phyloP scores from a whole-genome alignment of 2,888 invertebrate genomes.

The Drosophila neotestacea region DNA sequence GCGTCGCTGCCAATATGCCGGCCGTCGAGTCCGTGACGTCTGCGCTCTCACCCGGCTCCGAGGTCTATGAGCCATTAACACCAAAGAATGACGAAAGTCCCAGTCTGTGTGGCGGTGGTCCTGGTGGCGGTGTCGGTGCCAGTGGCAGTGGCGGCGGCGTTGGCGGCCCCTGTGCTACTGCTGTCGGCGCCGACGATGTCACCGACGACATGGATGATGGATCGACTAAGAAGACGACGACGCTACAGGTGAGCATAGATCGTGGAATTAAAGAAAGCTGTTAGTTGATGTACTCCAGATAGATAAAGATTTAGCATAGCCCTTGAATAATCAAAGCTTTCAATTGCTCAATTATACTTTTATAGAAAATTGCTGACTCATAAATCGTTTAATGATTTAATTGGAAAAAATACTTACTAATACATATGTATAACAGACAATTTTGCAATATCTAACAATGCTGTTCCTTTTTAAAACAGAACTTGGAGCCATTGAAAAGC shows the following conservation, averaged over 20 bases:
- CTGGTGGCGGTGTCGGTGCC: constrained; percentile 46
- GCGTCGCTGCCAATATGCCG: constrained; percentile 50
- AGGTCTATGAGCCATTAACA: constrained; percentile 77
- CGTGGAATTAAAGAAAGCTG: neutral
- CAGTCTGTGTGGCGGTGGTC: constrained; percentile 65
- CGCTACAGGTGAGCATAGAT: constrained; percentile 67
- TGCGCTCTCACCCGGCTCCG: constrained; percentile 72
- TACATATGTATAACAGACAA: too few relatives aligned
- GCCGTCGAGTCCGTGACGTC: constrained; percentile 53
- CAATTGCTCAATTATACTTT: neutral
- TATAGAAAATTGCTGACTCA: too few relatives aligned
- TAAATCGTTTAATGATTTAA: neutral
- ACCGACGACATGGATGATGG: constrained; percentile 73
- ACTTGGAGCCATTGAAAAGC: constrained; percentile 62
- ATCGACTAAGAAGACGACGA: constrained; percentile 69
- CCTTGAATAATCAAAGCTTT: neutral
- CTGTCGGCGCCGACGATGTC: constrained; percentile 58
- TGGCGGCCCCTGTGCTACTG: constrained; percentile 32
- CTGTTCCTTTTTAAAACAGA: constrained; percentile 37
- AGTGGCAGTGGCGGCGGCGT: constrained; percentile 38
- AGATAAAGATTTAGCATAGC: neutral
- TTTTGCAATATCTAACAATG: neutral
- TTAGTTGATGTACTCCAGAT: neutral
- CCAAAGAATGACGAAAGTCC: constrained; percentile 77
- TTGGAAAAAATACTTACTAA: neutral